Conservation (phyloP, 2,113 vertebrate species). For the Nannobrachium achirus region DNA sequence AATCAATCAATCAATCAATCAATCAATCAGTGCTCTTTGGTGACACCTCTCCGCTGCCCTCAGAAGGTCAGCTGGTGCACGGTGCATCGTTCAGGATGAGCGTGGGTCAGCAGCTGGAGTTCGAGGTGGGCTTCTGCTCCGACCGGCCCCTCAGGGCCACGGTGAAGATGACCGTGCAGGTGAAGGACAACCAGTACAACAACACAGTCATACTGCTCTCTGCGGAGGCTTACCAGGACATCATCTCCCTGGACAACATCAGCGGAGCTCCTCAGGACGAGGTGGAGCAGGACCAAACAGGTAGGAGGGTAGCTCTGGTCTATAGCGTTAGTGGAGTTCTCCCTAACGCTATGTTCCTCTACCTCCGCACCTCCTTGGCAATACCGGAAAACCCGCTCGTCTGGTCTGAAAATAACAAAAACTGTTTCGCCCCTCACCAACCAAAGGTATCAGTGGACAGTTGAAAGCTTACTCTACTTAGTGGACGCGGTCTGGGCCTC, state of each 20-base stretch:
- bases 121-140: slow-evolving; percentile 84
- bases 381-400: no score
- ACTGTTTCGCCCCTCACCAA: no score
- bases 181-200: slow-evolving; percentile 82
- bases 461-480: no score
- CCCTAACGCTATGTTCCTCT: no score
- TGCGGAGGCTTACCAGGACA: slow-evolving; percentile 84
- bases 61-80: slow-evolving; percentile 76
- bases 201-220: slow-evolving; percentile 76
- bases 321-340: no score
- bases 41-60: neutral
- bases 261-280: slow-evolving; percentile 38
- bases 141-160: slow-evolving; percentile 62
- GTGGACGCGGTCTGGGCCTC: no score
- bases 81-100: slow-evolving; percentile 70
- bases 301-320: no score
- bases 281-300: slow-evolving; percentile 39
- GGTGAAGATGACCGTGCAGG: slow-evolving; percentile 74
- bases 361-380: no score
- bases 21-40: neutral
- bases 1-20: no score
- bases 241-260: slow-evolving; percentile 85
- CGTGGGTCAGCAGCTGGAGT: slow-evolving; percentile 68
- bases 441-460: no score
- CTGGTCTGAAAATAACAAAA: no score